Percentiles rank a stretch among this genome's conserved stretches.
Conservation (phyloP, 2,113 vertebrate species). For the Channa argus region DNA sequence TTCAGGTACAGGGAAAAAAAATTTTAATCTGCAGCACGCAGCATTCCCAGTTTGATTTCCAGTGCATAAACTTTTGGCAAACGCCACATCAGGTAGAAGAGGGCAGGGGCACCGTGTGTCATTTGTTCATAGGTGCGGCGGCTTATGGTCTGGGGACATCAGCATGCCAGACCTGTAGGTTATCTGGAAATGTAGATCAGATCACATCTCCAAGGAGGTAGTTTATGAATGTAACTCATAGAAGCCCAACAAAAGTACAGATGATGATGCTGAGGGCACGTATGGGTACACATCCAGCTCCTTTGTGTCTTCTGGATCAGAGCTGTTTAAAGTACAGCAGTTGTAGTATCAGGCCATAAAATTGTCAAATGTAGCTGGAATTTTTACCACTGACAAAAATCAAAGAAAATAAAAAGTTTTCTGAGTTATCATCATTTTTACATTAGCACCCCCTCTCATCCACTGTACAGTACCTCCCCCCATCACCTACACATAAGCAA, state of each 20-base stretch:
- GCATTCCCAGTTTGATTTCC: background rate
- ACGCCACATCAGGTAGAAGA: conserved; percentile 25
- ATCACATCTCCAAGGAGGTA: conserved; percentile 35
- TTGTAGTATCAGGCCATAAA: background rate
- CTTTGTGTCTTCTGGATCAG: conserved; percentile 10
- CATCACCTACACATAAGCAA: conserved; percentile 48
- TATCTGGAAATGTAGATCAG: conserved; percentile 44
- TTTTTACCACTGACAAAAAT: conserved; percentile 19
- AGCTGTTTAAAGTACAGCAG: background rate
- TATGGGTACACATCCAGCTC: background rate
- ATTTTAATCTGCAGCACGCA: too few relatives aligned
- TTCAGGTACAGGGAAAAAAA: too few relatives aligned
- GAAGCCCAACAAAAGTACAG: conserved; percentile 5
- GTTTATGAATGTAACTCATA: conserved; percentile 26
- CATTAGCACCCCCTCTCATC: conserved; percentile 39
- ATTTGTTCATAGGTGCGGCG: conserved; percentile 46
- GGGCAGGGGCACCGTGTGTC: conserved; percentile 41
- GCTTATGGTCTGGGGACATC: conserved; percentile 40
- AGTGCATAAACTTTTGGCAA: conserved; percentile 64
- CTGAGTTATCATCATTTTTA: conserved; percentile 57
- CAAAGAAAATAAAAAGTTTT: conserved; percentile 6
- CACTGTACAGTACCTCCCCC: conserved; percentile 22
- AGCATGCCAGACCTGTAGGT: conserved; percentile 49
- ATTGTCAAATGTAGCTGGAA: background rate
- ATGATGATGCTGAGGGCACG: conserved; percentile 26